Evolutionary conservation across 2,113 vertebrate species (phyloP), one percentile per base, ranked within the genome.

Genomic region (Stigmatopora argus): DNA sequence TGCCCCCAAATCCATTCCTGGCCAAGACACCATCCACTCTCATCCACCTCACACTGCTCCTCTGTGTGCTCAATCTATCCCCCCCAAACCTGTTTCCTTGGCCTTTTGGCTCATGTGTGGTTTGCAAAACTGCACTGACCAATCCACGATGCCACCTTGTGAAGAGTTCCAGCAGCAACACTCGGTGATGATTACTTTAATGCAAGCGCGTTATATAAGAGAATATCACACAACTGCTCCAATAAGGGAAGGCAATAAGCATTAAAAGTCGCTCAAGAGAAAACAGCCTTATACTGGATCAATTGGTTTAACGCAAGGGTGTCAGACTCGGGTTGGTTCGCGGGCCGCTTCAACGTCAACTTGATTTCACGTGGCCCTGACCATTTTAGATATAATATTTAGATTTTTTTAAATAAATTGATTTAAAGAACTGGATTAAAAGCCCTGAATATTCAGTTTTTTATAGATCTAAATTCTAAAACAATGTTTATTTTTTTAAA

Each of bases 1-100:
- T 19, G 64, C 48, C 71, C 66, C 49, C 17, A 34, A 45, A 59
- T 57, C 73, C 75, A 65, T 11, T 66, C 74, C 75, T 53, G 18
- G 78, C 73, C 14, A 45, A 67, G 73, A 88, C 77, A 86, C 83
- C 85, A 82, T 84, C 80, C 73, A 44, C 73, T 84, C 82, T 72
- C 72, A 73, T 71, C 69, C 66, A 65, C 70, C 71, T 83, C 81
- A 87, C 82, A 85, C 85, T 84, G 69, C 65, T 64, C 69, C 70
- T 82, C 82, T 84, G 82, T 88, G 78, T 88, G 77, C 72, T 53
- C 46, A 64, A 21, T 21, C 58, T n/a, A 47, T 23, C 62, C 59
- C 57, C 59, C 57, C 59, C 53, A 72, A 80, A 71, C 56, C 67
- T 17, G 55, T 58, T 77, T 60, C 69, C 63, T 66, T 44, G 17